These are phyloP conservation scores for Axis porcinus DNA, from an alignment of 2,113 vertebrate species.

Conservation along the genomic window DNA sequence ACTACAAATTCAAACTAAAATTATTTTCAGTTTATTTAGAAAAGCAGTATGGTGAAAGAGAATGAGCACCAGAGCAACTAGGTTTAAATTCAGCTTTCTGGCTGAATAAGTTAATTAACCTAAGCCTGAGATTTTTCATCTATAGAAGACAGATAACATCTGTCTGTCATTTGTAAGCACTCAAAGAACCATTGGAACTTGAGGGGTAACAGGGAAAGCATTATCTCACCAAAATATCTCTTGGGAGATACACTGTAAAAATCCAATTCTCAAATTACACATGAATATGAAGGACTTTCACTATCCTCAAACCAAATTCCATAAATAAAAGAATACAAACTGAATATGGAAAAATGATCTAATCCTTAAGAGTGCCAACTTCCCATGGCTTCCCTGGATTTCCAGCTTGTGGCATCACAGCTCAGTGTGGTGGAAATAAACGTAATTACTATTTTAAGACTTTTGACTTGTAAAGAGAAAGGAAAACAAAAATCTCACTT, in stretches of 20 bases:
- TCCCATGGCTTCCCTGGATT: conserved; percentile 4
- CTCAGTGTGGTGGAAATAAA: conserved; percentile 11
- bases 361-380: conserved; percentile 2
- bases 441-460: conserved; percentile 36
- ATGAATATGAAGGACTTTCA: conserved; percentile 18
- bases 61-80: not conserved
- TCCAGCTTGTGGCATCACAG: conserved; percentile 26
- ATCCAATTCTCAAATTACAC: not conserved
- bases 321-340: conserved; percentile 27
- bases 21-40: conserved; percentile 15
- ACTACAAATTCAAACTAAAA: not conserved
- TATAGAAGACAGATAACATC: not conserved
- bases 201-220: not conserved
- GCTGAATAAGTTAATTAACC: conserved; percentile 2
- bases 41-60: conserved; percentile 1
- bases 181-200: not conserved
- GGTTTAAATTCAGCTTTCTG: not conserved
- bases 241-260: not conserved
- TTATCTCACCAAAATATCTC: not conserved
- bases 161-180: not conserved
- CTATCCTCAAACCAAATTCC: conserved; percentile 22
- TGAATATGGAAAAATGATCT: conserved; percentile 19
- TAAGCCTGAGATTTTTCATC: not conserved
- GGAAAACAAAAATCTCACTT: conserved; percentile 24
- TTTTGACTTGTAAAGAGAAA: conserved; percentile 25